These are phyloP conservation scores for Orchestes rusci DNA, from an alignment of 2,888 invertebrate genomes.

Conservation along the genomic window DNA sequence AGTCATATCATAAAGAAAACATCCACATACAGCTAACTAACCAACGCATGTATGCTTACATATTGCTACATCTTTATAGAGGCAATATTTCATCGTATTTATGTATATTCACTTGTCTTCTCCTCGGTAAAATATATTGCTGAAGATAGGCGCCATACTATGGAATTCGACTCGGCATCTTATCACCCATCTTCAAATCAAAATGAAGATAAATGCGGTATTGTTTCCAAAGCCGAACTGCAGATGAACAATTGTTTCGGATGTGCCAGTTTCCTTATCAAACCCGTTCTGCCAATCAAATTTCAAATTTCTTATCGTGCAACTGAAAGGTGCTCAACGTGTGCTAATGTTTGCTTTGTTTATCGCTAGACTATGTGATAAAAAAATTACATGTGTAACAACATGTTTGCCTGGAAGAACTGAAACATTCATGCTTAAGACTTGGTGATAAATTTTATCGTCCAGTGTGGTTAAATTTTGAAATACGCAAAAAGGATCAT, in stretches of 20 bases:
- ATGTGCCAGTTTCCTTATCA: too few species aligned
- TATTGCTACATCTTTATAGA: slow-evolving; percentile 20
- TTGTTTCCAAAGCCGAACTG: too few species aligned
- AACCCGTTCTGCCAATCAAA: too few species aligned
- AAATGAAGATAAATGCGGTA: too few species aligned
- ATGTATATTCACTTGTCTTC: slow-evolving; percentile 17
- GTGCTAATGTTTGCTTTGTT: slow-evolving; percentile 12
- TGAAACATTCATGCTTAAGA: too few species aligned
- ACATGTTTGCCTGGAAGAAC: slow-evolving; percentile 7
- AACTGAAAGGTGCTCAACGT: too few species aligned
- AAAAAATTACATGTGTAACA: slow-evolving; percentile 12
- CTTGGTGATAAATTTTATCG: slow-evolving; percentile 4
- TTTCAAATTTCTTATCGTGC: too few species aligned
- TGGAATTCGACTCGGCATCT: slow-evolving; percentile 10
- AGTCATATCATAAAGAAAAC: slow-evolving; percentile 12
- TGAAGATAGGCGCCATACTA: slow-evolving; percentile 16
- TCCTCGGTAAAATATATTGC: slow-evolving; percentile 12
- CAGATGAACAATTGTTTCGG: too few species aligned
- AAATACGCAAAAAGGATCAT: too few species aligned
- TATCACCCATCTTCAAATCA: too few species aligned
- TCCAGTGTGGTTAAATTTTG: too few species aligned
- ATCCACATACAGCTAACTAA: slow-evolving; percentile 14
- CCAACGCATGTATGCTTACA: slow-evolving; percentile 12
- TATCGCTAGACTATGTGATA: slow-evolving; percentile 8
- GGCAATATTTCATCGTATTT: slow-evolving; percentile 18